phyloP scores from a whole-genome alignment of 2,113 vertebrate genomes.

The Pomatorhinus ruficollis region DNA sequence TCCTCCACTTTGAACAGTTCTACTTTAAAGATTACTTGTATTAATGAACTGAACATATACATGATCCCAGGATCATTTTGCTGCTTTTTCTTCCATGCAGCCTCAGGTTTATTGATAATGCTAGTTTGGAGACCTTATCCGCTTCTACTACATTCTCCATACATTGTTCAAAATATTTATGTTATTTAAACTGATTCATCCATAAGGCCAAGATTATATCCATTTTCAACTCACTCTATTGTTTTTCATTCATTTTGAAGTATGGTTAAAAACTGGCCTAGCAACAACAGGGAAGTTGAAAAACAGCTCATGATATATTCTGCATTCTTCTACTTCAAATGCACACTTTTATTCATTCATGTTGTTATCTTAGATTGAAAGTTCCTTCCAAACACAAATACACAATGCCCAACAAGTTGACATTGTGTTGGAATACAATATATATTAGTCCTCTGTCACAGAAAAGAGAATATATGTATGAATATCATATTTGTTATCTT shows the following conservation, averaged over 20 bases:
- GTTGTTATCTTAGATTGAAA: background rate
- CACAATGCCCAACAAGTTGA: background rate
- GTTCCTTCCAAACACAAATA: background rate
- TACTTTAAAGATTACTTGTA: background rate
- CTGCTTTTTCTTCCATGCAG: background rate
- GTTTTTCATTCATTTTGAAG: background rate
- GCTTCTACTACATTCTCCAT: background rate
- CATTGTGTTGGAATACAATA: background rate
- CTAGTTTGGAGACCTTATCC: background rate
- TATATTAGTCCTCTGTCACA: background rate
- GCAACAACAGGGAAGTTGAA: background rate
- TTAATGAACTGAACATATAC: background rate
- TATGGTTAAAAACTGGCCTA: background rate
- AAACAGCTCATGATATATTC: background rate
- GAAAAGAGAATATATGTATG: background rate
- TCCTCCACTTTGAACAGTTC: background rate
- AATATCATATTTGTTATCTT: background rate
- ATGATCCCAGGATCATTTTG: background rate
- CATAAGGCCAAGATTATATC: background rate
- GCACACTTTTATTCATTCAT: background rate
- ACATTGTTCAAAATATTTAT: background rate
- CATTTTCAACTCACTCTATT: background rate
- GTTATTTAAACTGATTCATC: background rate
- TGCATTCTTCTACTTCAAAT: background rate
- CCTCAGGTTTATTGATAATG: background rate